Percentiles rank a stretch among this genome's conserved stretches.
Evolutionary conservation across 2,113 vertebrate genomes (phyloP).

Genomic region (Phyllostomus discolor): DNA sequence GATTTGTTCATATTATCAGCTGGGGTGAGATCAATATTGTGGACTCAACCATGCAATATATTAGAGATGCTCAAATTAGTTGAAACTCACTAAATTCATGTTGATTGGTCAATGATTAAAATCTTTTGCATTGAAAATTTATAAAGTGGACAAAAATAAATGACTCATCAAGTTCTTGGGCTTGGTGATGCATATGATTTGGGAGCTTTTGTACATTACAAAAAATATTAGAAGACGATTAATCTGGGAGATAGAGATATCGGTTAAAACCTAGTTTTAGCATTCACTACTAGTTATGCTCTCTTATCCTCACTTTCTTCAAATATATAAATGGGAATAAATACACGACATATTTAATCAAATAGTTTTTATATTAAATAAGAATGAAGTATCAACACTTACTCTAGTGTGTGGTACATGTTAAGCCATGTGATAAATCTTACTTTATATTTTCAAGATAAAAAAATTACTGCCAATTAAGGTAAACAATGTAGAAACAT

Average conservation of each 20-base stretch:
- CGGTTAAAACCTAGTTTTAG: background rate
- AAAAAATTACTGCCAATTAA: constrained; percentile 1
- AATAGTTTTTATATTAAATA: background rate
- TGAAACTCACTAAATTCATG: background rate
- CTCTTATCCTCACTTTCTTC: background rate
- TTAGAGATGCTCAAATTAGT: background rate
- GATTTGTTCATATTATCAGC: background rate
- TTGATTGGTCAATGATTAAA: background rate
- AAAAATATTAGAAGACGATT: background rate
- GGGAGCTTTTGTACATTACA: background rate
- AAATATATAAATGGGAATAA: background rate
- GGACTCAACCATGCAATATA: background rate
- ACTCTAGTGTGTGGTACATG: background rate
- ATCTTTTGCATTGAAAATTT: background rate
- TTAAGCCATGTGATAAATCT: background rate
- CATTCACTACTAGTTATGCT: background rate
- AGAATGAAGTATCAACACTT: background rate
- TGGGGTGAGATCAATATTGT: background rate
- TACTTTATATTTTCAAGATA: background rate
- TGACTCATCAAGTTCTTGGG: background rate
- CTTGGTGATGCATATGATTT: background rate
- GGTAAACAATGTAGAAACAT: background rate
- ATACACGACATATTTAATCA: background rate
- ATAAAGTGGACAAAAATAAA: background rate
- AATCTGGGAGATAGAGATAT: background rate